Evolutionary conservation across 2,888 invertebrate species (phyloP), one percentile per base, ranked within the genome.

Genomic region (Acleris holmiana): DNA sequence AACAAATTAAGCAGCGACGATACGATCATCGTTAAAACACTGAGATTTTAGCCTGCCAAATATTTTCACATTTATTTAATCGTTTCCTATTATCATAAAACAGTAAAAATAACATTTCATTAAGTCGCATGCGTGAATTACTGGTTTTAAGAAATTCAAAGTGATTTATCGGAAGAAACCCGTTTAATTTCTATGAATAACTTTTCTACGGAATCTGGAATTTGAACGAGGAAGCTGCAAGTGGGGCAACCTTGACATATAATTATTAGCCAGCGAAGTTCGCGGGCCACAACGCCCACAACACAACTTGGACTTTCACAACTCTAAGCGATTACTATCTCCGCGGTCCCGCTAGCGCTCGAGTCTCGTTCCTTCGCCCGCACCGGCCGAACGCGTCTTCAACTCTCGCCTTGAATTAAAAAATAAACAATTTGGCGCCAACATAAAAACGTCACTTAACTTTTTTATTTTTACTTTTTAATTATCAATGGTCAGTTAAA

Each of bases 291-390:
- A 46, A 23, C n/a, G 23, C 23, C 23, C 23, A 60, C 61, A 62
- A 62, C 62, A 55, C 44, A 50, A 62, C 49, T 55, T 55, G 23
- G 57, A 51, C 64, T 65, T 51, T 55, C 63, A 56, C 80, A 77
- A 67, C 86, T 84, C 83, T 77, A 76, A 77, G 59, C 69, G 68
- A 73, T 76, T 83, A 80, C 84, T 83, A 77, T 85, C 72, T 83
- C 81, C 83, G 35, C 35, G 83, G 85, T 82, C 85, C 80, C 77
- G 80, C 83, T 77, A 76, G 35, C 66, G 69, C 71, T 67, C 66
- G 74, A 76, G 72, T 72, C 66, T 69, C 74, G 76, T 67, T 71
- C 71, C 68, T 71, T 69, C 68, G 70, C 72, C 71, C 79, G 78
- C 76, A 71, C 68, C 58, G 76, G 72, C 73, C 62, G 73, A 72